phyloP scores from a whole-genome alignment of 2,888 invertebrate species.

The Heteromurus nitidus region DNA sequence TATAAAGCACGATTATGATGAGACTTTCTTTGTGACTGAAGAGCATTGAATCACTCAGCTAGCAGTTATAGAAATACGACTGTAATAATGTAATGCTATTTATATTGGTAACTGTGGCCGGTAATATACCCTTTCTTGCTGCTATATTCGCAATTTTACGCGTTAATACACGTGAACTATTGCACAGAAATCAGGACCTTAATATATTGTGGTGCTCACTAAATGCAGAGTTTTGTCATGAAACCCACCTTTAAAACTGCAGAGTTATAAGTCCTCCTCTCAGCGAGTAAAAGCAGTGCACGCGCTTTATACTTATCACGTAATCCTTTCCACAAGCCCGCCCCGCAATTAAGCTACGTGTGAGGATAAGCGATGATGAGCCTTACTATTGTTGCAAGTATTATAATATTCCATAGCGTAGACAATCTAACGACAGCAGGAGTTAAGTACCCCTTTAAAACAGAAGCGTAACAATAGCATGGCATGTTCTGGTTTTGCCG shows the following conservation, averaged over 20 bases:
- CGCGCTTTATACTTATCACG: too few species aligned
- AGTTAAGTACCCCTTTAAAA: constrained; percentile 7
- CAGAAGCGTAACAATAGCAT: neutral
- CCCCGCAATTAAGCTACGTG: too few species aligned
- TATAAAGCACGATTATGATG: constrained; percentile 61
- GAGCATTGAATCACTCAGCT: constrained; percentile 8
- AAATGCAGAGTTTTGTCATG: neutral
- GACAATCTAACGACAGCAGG: too few species aligned
- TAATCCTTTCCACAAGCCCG: neutral
- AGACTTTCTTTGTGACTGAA: constrained; percentile 58
- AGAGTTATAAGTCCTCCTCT: neutral
- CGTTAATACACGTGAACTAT: constrained; percentile 13
- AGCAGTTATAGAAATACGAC: constrained; percentile 15
- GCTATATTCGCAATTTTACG: constrained; percentile 11
- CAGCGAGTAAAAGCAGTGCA: neutral
- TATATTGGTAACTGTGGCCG: neutral
- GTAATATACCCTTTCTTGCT: neutral
- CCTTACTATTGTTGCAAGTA: too few species aligned
- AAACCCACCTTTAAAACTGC: neutral
- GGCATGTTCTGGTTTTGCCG: neutral
- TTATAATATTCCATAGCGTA: constrained; percentile 1
- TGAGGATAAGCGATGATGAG: neutral
- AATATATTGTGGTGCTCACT: too few species aligned
- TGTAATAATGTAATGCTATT: neutral
- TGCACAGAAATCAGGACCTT: neutral